These are phyloP conservation scores for Motacilla tschutschensis DNA, from an alignment of 2,113 vertebrate genomes.

Conservation along the genomic window DNA sequence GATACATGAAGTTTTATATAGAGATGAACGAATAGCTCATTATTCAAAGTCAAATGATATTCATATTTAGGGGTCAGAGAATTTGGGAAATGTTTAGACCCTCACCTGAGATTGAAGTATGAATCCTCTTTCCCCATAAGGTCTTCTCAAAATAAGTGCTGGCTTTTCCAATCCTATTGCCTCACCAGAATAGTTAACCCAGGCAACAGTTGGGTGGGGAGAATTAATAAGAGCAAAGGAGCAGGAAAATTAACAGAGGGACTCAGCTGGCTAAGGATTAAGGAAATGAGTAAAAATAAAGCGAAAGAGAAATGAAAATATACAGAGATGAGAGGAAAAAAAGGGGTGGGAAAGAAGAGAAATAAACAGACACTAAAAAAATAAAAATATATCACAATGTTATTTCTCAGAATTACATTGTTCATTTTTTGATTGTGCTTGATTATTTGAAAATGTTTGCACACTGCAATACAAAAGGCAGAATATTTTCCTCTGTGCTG, in stretches of 20 bases:
- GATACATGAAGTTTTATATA: slow-evolving; percentile 68
- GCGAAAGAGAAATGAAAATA: not conserved
- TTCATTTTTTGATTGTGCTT: not conserved
- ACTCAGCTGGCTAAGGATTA: slow-evolving; percentile 1
- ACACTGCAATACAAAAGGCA: not conserved
- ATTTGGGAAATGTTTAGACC: slow-evolving; percentile 66
- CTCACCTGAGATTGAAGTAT: slow-evolving; percentile 53
- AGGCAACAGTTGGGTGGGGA: slow-evolving; percentile 57
- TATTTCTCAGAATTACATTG: not conserved
- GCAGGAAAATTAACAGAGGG: slow-evolving; percentile 33
- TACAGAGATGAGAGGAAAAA: not conserved
- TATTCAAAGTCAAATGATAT: slow-evolving; percentile 71
- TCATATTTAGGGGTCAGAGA: slow-evolving; percentile 69
- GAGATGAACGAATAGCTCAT: slow-evolving; percentile 68
- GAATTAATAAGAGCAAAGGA: slow-evolving; percentile 44
- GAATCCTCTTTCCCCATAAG: slow-evolving; percentile 56
- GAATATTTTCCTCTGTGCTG: not conserved
- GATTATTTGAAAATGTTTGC: not conserved
- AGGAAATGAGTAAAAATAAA: not conserved
- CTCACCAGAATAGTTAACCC: slow-evolving; percentile 42
- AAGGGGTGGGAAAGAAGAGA: not conserved
- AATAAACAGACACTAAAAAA: not conserved
- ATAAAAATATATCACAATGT: not conserved
- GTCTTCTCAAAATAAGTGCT: slow-evolving; percentile 59
- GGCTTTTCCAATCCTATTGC: slow-evolving; percentile 38